Evolutionary conservation across 2,888 invertebrate genomes (phyloP), one percentile per base, ranked within the genome.

Genomic region (Acronicta aceris): DNA sequence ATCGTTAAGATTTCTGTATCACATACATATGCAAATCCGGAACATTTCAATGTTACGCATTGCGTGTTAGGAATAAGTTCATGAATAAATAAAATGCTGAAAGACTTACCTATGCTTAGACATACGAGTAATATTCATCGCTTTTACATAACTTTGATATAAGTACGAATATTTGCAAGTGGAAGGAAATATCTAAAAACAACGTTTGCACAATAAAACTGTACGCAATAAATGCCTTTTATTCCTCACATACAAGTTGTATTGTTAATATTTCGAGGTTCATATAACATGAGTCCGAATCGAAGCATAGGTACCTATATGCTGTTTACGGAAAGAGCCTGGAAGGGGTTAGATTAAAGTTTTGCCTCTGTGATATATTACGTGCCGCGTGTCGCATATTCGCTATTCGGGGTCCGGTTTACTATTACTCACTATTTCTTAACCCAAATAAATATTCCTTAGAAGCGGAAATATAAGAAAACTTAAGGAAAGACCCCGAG

Each of bases 391-490:
- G 87, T 86, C 86, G 83, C 84, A 81, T 84, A 84, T 83, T 84
- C 83, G 78, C 78, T 80, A 77, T 84, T 82, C 77, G 59, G 82
- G 84, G 83, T 84, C 85, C 85, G 78, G 83, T 81, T 77, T 76
- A 78, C 81, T 83, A 86, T 85, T 80, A 83, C 86, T 85, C 81
- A 81, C 81, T 82, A 82, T 86, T 84, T 85, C 82, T 76, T 80
- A 81, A 82, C 75, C 78, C 81, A 87, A 85, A 88, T 89, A 89
- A 87, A 88, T 89, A 85, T 84, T 78, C 78, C 74, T 74, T 73
- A 77, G 71, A 79, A 81, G 69, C 82, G 84, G 82, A 87, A 86
- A 88, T 86, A 88, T 86, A 88, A 84, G 84, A 83, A 86, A 85
- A 84, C 81, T 82, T 50, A 58, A 71, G 76, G 71, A 80, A 81